Base-by-base conservation (phyloP, 1,140 invertebrate species). In the Papilio dardanus region DNA sequence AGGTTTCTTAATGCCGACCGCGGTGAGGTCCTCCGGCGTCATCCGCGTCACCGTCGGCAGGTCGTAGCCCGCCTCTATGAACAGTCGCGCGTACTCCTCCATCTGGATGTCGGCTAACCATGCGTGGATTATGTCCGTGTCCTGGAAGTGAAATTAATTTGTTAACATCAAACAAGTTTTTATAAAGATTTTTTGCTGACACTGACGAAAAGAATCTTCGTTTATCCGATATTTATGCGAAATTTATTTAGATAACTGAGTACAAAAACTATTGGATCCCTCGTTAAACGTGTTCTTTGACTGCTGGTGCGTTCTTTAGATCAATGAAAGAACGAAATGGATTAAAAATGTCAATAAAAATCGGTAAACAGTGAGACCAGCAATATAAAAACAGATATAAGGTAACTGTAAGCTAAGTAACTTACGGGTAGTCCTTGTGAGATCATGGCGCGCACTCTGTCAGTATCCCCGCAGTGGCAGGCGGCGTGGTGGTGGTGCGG, bases 31-130 rank as follows among this genome's bases (percentile, higher is more conserved):
- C 94, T 99, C 99, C 0, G 99, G 99, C 21, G 99, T 99, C 98
- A 99, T 99, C 76, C 98, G 95, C 30, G 98, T 98, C 83, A 99
- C 99, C 0, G 99, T 99, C 24, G 98, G 96, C 94, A 99, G 96
- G 94, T 99, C 99, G 91, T 99, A 99, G 40, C 99, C 99, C 50
- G 99, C 98, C 24, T 97, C 96, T 66, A 98, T 95, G 93, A 99
- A 99, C 28, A 99, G 95, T 40, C 97, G 95, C 79, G 98, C 97
- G 93, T 99, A 99, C 89, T 99, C 98, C 89, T 99, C 98, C 94
- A 99, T 98, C 86, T 98, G 97, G 46, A 99, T 95, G 86, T 99
- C 98, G 46, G 97, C 96, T 81, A 99, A 94, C 98, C 99, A 99
- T 75, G 97, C 96, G 83, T 98, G 97, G 77, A 99, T 96, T 76